These are phyloP conservation scores for Wasmannia auropunctata DNA, from an alignment of 1,140 invertebrate genomes.

Conservation along the genomic window DNA sequence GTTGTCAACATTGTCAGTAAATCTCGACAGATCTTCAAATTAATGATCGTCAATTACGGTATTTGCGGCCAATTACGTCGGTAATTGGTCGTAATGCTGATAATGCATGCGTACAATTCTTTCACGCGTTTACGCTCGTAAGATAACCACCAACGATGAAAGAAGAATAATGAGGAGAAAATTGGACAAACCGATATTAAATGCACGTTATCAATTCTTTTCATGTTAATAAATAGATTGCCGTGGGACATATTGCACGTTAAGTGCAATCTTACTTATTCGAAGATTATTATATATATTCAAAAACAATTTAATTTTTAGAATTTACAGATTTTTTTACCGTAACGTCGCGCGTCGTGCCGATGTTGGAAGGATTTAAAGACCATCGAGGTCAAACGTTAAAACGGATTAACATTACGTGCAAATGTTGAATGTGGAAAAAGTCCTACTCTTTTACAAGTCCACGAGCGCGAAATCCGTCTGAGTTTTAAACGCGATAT, in stretches of 20 bases:
- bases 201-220: neutral
- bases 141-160: neutral
- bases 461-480: conserved; percentile 9
- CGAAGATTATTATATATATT: neutral
- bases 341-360: too few species aligned
- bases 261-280: neutral
- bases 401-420: conserved; percentile 20
- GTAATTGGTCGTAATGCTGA: conserved; percentile 47
- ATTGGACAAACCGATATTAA: neutral
- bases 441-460: conserved; percentile 25
- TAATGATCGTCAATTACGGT: conserved; percentile 53
- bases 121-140: conserved; percentile 5
- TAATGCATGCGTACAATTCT: conserved; percentile 26
- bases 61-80: conserved; percentile 40
- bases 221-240: neutral
- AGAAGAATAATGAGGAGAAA: neutral
- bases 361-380: neutral
- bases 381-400: neutral
- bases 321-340: neutral
- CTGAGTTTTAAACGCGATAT: conserved; percentile 54
- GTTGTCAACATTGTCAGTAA: conserved; percentile 56
- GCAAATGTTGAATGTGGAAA: neutral
- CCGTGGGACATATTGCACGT: neutral
- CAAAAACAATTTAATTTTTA: neutral
- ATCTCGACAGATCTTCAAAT: conserved; percentile 57